These are phyloP conservation scores for Grus americana DNA, from an alignment of 2,113 vertebrate species.

Conservation along the genomic window DNA sequence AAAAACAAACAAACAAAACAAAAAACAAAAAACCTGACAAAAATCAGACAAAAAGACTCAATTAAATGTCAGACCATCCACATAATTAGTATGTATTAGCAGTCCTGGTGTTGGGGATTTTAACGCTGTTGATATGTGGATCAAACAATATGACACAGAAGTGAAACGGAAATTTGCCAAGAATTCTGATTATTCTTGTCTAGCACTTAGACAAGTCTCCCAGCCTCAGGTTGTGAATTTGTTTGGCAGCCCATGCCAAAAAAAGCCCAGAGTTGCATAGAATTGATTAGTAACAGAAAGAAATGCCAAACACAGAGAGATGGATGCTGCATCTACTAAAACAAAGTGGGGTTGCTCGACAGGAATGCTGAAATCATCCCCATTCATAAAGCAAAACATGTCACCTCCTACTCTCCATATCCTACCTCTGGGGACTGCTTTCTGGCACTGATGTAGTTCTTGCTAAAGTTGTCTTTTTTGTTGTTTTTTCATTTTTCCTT, in stretches of 20 bases:
- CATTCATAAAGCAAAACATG: constrained; percentile 65
- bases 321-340: constrained; percentile 31
- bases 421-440: constrained; percentile 59
- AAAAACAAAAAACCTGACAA: neutral
- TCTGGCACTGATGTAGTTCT: constrained; percentile 66
- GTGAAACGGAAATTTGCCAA: constrained; percentile 60
- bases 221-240: constrained; percentile 20
- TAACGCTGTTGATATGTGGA: constrained; percentile 46
- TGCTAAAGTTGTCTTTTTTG: constrained; percentile 26
- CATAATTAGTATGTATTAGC: constrained; percentile 10
- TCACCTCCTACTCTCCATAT: constrained; percentile 58
- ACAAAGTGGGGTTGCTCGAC: constrained; percentile 54
- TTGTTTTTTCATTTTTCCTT: neutral
- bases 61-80: constrained; percentile 39
- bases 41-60: constrained; percentile 12
- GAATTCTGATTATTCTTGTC: constrained; percentile 38
- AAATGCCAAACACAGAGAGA: constrained; percentile 62
- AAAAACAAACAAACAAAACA: constrained; percentile 19
- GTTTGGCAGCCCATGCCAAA: constrained; percentile 72
- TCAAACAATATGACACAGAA: constrained; percentile 54
- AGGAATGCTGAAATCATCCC: constrained; percentile 65
- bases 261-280: constrained; percentile 78
- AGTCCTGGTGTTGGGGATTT: constrained; percentile 20
- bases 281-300: constrained; percentile 74
- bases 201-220: constrained; percentile 25